A percentile compares a stretch with the other conserved stretches of the same genome.
These are phyloP conservation scores for Drosophila demipolita DNA, from an alignment of 2,888 invertebrate genomes.

Conservation along the genomic window DNA sequence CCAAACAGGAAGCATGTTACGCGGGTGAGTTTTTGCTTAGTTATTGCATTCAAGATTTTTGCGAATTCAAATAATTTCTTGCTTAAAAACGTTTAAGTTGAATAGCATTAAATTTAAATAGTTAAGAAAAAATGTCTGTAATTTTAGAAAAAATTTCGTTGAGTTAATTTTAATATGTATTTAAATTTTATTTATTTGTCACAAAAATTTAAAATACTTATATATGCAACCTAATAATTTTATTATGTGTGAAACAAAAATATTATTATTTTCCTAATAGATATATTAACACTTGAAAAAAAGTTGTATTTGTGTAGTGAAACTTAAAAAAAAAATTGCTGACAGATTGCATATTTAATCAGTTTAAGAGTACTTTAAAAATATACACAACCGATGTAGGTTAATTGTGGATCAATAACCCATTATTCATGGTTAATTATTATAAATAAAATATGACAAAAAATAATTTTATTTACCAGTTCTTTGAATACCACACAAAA, in stretches of 20 bases:
- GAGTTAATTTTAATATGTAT: not conserved
- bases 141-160: not conserved
- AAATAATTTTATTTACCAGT: not conserved
- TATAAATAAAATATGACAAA: not conserved
- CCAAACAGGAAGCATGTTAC: constrained; percentile 5
- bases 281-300: not conserved
- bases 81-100: not conserved
- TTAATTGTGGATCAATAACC: not conserved
- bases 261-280: not conserved
- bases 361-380: not conserved
- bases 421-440: not conserved
- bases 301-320: not conserved
- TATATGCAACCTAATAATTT: not conserved
- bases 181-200: not conserved
- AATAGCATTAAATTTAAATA: not conserved
- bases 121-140: not conserved
- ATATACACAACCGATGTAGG: not conserved
- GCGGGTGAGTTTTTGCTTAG: constrained; percentile 34
- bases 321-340: not conserved
- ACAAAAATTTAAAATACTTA: not conserved
- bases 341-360: not conserved
- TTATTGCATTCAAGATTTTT: not conserved
- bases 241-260: not conserved
- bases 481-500: not conserved
- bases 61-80: not conserved